Percentiles rank a stretch among this genome's conserved stretches.
phyloP scores from a whole-genome alignment of 2,888 invertebrate species.

The Agonopterix subpropinquella region DNA sequence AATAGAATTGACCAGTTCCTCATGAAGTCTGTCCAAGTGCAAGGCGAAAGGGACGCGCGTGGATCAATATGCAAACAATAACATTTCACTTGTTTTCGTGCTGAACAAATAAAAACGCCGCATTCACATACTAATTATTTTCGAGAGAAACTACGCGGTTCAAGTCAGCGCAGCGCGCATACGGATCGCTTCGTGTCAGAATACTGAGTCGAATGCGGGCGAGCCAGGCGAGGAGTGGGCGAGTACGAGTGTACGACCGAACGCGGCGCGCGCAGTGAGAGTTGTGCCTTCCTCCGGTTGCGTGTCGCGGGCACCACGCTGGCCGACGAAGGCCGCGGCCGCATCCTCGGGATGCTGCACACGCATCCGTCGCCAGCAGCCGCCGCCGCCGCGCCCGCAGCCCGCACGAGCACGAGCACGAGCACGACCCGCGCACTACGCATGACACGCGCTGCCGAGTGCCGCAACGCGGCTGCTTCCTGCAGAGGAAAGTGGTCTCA shows the following conservation, averaged over 20 bases:
- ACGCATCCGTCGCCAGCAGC: slow-evolving; percentile 17
- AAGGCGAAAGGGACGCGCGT: slow-evolving; percentile 34
- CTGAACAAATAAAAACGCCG: slow-evolving; percentile 53
- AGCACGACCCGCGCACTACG: slow-evolving; percentile 6
- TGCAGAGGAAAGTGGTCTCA: slow-evolving; percentile 19
- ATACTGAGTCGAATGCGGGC: slow-evolving; percentile 41
- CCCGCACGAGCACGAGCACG: no score
- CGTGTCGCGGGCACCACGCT: slow-evolving; percentile 32
- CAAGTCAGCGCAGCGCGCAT: slow-evolving; percentile 45
- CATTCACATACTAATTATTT: slow-evolving; percentile 65
- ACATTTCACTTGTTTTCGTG: slow-evolving; percentile 68
- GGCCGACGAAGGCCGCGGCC: slow-evolving; percentile 31
- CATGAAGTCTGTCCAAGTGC: slow-evolving; percentile 54
- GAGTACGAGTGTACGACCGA: slow-evolving; percentile 57
- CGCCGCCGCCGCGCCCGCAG: slow-evolving; percentile 12
- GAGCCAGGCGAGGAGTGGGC: slow-evolving; percentile 43
- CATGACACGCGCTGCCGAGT: slow-evolving; percentile 1
- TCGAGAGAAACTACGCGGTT: slow-evolving; percentile 58
- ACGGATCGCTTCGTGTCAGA: slow-evolving; percentile 47
- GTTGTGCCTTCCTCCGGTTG: slow-evolving; percentile 50
- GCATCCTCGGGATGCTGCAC: slow-evolving; percentile 52
- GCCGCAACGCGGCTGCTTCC: slow-evolving; percentile 19
- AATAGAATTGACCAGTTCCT: slow-evolving; percentile 45
- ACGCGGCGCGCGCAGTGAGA: slow-evolving; percentile 72
- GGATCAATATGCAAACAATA: slow-evolving; percentile 47